Evolutionary conservation across 2,113 vertebrate species (phyloP), one percentile per base, ranked within the genome.

Genomic region (Pygoscelis antarcticus): DNA sequence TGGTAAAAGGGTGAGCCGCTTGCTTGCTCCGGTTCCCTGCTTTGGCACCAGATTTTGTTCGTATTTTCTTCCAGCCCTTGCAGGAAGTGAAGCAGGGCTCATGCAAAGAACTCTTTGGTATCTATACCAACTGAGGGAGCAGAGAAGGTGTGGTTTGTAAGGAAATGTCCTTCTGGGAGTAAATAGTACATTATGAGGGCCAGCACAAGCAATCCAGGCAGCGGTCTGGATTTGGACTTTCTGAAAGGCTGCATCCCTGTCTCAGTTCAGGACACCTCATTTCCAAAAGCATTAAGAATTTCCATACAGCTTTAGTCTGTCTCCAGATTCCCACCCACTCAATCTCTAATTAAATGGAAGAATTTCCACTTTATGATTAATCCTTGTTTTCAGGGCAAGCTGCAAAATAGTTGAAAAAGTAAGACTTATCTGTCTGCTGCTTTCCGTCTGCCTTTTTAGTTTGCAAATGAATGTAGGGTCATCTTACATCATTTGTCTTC

Each of bases 401-500:
- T 95, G 92, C 68, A 97, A 95, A 93, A 88, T 46, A 76, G 75
- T 65, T 93, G 60, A 96, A 95, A 97, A 98, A 95, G 71, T 95
- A 89, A 94, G 46, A 96, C 97, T 97, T 97, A 89, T 96, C 95
- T 94, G 49, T 95, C 96, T 96, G 74, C 64, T 88, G 65, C 93
- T 91, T 94, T 96, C 26, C 82, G 81, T 90, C 91, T 90, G 92
- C 89, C 79, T 96, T 96, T 97, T 98, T 94, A 96, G 96, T 98
- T 97, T 98, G 91, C 83, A 90, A 96, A 78, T 95, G 92, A 98
- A 96, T 76, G 89, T 96, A 55, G 69, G 70, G 72, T 96, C 91
- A 96, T 97, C 70, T 93, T 94, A n/a, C 68, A 96, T 97, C 81
- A 98, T 98, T 98, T 96, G 83, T 98, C 97, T 98, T 98, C 95